Conservation (phyloP, 2,113 vertebrate species). For the Crotalus helleri region DNA sequence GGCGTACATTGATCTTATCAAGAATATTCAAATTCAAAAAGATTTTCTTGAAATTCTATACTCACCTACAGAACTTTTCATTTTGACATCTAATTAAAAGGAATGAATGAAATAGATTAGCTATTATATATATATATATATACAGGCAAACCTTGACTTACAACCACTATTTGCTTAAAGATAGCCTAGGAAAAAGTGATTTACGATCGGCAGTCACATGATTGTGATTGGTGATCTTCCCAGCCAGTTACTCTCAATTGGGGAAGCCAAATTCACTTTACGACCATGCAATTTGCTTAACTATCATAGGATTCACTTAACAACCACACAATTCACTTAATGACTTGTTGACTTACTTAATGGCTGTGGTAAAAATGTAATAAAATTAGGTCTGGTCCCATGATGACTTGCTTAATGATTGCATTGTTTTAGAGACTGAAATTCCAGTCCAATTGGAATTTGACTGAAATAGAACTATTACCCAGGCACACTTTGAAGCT, state of each 20-base stretch:
- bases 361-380: background rate
- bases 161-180: background rate
- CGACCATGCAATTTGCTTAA: background rate
- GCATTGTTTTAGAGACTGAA: background rate
- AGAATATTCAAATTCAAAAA: background rate
- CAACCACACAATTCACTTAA: background rate
- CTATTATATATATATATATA: too few species aligned
- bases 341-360: background rate
- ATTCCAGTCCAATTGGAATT: background rate
- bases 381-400: background rate
- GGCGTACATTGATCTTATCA: background rate
- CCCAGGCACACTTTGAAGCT: background rate
- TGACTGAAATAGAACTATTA: background rate
- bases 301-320: background rate
- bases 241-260: background rate
- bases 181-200: background rate
- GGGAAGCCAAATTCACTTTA: background rate
- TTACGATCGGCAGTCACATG: background rate
- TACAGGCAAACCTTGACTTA: background rate
- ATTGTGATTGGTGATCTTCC: background rate
- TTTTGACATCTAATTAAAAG: constrained; percentile 45
- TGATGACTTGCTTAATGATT: background rate
- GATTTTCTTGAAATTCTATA: background rate
- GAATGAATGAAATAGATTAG: constrained; percentile 16
- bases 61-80: constrained; percentile 47